Conservation (phyloP, 2,797 vertebrate genomes). For the Chrosomus eos region DNA sequence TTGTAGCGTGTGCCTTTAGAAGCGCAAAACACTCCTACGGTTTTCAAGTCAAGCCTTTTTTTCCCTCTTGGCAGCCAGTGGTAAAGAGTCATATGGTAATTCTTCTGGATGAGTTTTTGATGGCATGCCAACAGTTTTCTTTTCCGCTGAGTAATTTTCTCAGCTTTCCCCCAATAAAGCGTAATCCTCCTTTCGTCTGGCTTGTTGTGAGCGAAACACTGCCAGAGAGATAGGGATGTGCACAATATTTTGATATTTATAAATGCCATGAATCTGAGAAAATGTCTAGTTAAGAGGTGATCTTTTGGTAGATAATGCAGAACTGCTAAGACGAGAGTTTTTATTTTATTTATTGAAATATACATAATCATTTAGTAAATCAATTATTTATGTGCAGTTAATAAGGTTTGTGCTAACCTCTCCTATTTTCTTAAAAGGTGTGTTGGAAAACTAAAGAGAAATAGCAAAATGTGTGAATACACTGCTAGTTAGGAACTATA, state of each 20-base stretch:
- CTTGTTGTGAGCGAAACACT: slow-evolving; percentile 31
- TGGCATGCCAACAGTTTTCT: slow-evolving; percentile 54
- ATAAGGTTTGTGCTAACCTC: background rate
- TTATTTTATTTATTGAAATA: background rate
- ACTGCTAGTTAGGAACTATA: background rate
- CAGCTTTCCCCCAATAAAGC: slow-evolving; percentile 42
- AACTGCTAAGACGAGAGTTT: background rate
- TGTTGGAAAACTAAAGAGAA: background rate
- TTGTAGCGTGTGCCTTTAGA: slow-evolving; percentile 55
- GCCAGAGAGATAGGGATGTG: slow-evolving; percentile 16
- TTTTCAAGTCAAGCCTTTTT: slow-evolving; percentile 36
- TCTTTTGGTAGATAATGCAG: background rate
- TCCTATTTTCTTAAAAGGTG: background rate
- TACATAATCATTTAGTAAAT: background rate
- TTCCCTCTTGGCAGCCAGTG: slow-evolving; percentile 44
- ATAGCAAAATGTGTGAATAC: background rate
- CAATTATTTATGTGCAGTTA: background rate
- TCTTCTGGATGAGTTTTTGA: slow-evolving; percentile 54
- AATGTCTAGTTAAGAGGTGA: slow-evolving; percentile 8
- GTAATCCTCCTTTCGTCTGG: slow-evolving; percentile 31
- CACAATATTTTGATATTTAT: slow-evolving; percentile 53
- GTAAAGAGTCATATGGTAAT: slow-evolving; percentile 59
- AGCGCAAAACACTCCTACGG: slow-evolving; percentile 30
- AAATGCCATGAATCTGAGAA: slow-evolving; percentile 31
- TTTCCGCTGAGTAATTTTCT: slow-evolving; percentile 52